Base-by-base conservation (phyloP, 2,113 vertebrate genomes). In the Lipophrys pholis region DNA sequence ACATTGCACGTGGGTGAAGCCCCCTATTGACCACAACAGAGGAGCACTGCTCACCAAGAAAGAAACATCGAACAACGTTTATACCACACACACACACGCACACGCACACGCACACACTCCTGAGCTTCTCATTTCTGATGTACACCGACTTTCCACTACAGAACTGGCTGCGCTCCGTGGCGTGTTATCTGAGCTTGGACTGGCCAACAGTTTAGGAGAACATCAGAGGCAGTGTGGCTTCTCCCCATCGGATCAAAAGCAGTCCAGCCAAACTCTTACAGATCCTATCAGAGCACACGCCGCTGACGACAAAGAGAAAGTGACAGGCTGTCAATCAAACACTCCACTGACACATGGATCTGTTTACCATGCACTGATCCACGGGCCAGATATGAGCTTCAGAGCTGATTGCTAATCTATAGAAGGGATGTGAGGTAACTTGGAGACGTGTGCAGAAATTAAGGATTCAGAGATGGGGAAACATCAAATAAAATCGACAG, bases 251-350 rank as follows among this genome's bases (percentile, higher is more conserved):
- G 86, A 92, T 93, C 83, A 89, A 91, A 94, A 82, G 69, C 72
- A 54, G 48, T 56, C 73, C 17, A 39, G 51, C 53, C 76, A 46
- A 71, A 61, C 81, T 82, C 76, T 55, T 50, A 46, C 58, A 89
- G 92, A 93, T 94, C 73, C 68, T 93, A 94, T 94, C 92, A 46
- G 79, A 70, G 68, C 63, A 1, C 59, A 38, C 64, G 14, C 15
- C 6, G 17, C 68, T 69, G 80, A 89, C 55, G 82, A 80, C 82
- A 82, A 87, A 92, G 85, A 76, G 86, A 84, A 89, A 90, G 86
- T 90, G 93, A 93, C 92, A 78, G 76, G 85, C 90, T 88, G 93
- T 92, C 94, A 92, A 73, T 94, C 93, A 93, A 81, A 69, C 21
- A 0, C 58, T 42, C 21, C 14, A 5, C 73, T 52, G 83, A 89